Evolutionary conservation across 1,140 invertebrate genomes (phyloP).

Genomic region (Eufriesea mexicana): DNA sequence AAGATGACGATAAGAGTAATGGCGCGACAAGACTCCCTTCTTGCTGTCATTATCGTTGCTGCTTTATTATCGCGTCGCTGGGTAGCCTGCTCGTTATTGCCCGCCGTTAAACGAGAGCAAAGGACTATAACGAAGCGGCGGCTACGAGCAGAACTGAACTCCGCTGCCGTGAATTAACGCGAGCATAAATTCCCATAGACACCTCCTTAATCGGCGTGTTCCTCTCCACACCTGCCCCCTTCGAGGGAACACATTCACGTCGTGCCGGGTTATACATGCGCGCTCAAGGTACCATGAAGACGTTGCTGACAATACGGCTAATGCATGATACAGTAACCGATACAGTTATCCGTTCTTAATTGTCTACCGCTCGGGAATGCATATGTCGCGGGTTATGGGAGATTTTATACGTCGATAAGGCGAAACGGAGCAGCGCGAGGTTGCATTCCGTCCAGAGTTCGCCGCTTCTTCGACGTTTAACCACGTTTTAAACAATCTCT

Average conservation of each 20-base stretch:
- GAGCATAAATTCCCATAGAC: conserved; percentile 70
- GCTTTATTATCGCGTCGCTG: conserved; percentile 64
- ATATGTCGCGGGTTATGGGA: conserved; percentile 42
- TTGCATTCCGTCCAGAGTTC: conserved; percentile 23
- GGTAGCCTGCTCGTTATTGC: conserved; percentile 58
- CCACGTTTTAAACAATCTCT: not conserved
- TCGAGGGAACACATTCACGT: conserved; percentile 1
- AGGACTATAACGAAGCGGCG: conserved; percentile 60
- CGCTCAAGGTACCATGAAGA: conserved; percentile 46
- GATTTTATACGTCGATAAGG: conserved; percentile 56
- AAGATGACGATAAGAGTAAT: conserved; percentile 68
- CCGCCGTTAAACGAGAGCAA: conserved; percentile 67
- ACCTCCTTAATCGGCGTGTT: conserved; percentile 68
- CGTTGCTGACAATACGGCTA: conserved; percentile 59
- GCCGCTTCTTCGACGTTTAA: not conserved
- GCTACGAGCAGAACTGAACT: conserved; percentile 2
- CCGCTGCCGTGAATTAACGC: conserved; percentile 66
- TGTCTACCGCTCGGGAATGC: conserved; percentile 37
- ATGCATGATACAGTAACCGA: conserved; percentile 63
- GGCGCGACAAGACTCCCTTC: conserved; percentile 55
- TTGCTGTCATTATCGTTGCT: conserved; percentile 62
- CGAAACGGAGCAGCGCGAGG: conserved; percentile 1
- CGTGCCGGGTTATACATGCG: conserved; percentile 31
- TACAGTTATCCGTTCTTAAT: conserved; percentile 66
- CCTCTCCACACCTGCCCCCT: conserved; percentile 37